Conservation (phyloP, 2,113 vertebrate genomes). For the Bostrychus sinensis region DNA sequence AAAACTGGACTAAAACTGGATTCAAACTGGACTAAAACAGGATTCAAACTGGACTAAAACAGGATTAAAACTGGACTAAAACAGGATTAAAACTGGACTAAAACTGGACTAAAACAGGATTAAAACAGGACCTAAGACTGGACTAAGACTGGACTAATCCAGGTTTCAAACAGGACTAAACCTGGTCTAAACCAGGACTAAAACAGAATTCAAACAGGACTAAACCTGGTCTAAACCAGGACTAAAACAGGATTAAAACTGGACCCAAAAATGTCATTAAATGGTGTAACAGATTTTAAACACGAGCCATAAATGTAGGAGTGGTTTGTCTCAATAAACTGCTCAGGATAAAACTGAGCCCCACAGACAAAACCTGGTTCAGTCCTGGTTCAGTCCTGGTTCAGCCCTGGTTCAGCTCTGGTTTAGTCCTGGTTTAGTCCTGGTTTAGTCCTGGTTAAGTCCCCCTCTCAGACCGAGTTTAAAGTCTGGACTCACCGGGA, state of each 20-base stretch:
- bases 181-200: not conserved
- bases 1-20: not conserved
- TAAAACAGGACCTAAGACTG: not conserved
- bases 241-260: not conserved
- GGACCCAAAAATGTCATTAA: too few species aligned
- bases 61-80: not conserved
- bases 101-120: not conserved
- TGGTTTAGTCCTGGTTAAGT: too few species aligned
- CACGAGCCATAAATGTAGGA: too few species aligned
- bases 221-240: not conserved
- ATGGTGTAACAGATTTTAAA: too few species aligned
- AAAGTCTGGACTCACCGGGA: slow-evolving; percentile 81
- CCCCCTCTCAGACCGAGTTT: too few species aligned
- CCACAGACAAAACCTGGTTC: not conserved
- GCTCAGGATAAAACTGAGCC: not conserved
- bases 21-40: accelerated
- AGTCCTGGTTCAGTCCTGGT: not conserved
- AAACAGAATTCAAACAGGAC: not conserved
- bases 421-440: not conserved
- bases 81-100: not conserved
- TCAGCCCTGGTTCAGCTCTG: not conserved
- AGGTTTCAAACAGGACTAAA: not conserved
- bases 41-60: accelerated
- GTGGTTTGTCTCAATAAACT: too few species aligned
- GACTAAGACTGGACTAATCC: not conserved